These are phyloP conservation scores for Trematomus loennbergii DNA, from an alignment of 2,113 vertebrate genomes.

Conservation along the genomic window DNA sequence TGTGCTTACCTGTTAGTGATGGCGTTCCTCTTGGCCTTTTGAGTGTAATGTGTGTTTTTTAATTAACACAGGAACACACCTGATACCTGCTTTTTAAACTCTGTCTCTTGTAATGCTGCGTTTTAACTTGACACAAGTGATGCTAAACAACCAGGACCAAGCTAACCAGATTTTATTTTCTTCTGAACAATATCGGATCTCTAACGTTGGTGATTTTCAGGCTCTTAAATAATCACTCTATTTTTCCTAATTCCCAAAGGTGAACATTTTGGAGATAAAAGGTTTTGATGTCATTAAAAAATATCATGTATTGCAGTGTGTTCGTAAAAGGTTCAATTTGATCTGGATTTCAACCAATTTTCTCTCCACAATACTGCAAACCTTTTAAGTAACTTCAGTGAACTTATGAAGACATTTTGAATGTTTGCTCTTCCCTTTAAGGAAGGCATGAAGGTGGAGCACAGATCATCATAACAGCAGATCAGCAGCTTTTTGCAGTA, in stretches of 20 bases:
- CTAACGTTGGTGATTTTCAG: background rate
- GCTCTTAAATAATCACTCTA: background rate
- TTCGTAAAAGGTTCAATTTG: background rate
- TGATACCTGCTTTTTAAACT: constrained; percentile 9
- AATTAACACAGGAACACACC: constrained; percentile 6
- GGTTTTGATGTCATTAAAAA: background rate
- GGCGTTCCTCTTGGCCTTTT: constrained; percentile 45
- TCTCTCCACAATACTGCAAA: background rate
- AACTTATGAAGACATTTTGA: constrained; percentile 28
- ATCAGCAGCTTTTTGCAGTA: constrained; percentile 9
- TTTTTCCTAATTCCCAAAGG: no score
- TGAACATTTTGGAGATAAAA: background rate
- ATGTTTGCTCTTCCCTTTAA: constrained; percentile 49
- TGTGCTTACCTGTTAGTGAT: constrained; percentile 28
- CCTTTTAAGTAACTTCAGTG: background rate
- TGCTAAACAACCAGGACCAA: constrained; percentile 25
- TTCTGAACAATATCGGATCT: background rate
- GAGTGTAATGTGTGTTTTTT: constrained; percentile 42
- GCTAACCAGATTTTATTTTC: constrained; percentile 9
- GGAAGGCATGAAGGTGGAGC: background rate
- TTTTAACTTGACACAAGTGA: constrained; percentile 29
- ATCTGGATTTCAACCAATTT: background rate
- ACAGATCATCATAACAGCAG: background rate
- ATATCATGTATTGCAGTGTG: background rate
- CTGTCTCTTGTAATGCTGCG: constrained; percentile 23